Base-by-base conservation (phyloP, 1,140 invertebrate species). In the Drosophila pseudoananassae region DNA sequence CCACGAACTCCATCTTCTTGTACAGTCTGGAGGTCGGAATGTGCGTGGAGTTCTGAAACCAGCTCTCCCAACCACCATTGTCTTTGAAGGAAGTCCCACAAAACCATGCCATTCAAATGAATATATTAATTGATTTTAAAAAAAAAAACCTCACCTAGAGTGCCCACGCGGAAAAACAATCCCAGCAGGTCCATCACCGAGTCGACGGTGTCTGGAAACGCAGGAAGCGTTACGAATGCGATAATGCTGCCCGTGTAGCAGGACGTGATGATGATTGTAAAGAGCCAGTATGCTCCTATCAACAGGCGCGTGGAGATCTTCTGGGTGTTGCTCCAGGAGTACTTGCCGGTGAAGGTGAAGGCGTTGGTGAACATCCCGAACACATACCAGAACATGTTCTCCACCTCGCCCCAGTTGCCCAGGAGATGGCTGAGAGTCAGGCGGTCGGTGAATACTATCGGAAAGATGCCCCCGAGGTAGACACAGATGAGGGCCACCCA, bases 301-400 rank as follows among this genome's bases (percentile, higher is more conserved):
- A 96, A 91, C 1, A 96, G 57, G 66, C 95, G 93, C 2, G 95
- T 95, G 0, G 95, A 94, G 43, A 93, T 92, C 81, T 95, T 95
- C n/a, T 93, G 93, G 1, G 94, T 94, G 73, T 93, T 94, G 46
- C 93, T 93, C 94, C 95, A 95, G 1, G 95, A 94, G 58, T 94
- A 93, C 71, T 93, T 93, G 4, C 94, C 95, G 36, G 92, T 93
- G 76, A 96, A 95, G 3, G 94, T 94, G 66, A 96, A 96, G 66
- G 94, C 94, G 78, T 96, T 96, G 1, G 96, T 96, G 89, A 96
- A 96, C 40, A 95, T 96, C 8, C 95, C 95, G 73, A 96, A 96
- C 14, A 96, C 95, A 85, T 95, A 96, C 95, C 95, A 96, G 85
- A 95, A 95, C 94, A 95, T 95, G 68, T 95, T 95, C 89, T 95